Conservation (phyloP, 2,888 invertebrate species). For the Caenorhabditis panamensis region DNA sequence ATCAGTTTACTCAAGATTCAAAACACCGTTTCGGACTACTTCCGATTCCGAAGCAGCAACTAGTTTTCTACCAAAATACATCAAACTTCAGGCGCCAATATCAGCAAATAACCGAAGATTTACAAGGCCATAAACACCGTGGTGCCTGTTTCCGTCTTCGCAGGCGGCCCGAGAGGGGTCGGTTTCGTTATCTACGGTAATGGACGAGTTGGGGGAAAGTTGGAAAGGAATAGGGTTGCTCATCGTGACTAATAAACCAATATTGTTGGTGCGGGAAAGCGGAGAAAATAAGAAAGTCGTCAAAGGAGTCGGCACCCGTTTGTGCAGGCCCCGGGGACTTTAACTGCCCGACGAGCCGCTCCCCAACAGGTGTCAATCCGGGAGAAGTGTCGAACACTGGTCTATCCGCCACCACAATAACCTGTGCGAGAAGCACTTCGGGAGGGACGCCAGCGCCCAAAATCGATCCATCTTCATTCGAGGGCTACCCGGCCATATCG, state of each 20-base stretch:
- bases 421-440: constrained; percentile 36
- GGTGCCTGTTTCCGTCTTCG: constrained; percentile 3
- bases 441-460: constrained; percentile 26
- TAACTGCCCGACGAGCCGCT: constrained; percentile 32
- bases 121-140: constrained; percentile 54
- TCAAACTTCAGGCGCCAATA: constrained; percentile 47
- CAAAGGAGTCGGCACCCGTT: constrained; percentile 44
- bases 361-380: constrained; percentile 43
- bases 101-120: constrained; percentile 58
- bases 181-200: constrained; percentile 5
- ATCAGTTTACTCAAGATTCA: not conserved
- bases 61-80: constrained; percentile 45
- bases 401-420: constrained; percentile 52
- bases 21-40: not conserved
- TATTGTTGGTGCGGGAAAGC: constrained; percentile 26
- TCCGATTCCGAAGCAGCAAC: not conserved
- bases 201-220: not conserved
- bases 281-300: constrained; percentile 23
- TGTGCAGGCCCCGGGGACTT: constrained; percentile 28
- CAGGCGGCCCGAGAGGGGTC: not conserved
- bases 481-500: constrained; percentile 41
- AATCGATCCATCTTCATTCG: constrained; percentile 65
- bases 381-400: constrained; percentile 1
- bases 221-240: constrained; percentile 1
- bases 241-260: constrained; percentile 18